These are phyloP conservation scores for Tethea ocularis DNA, from an alignment of 2,888 invertebrate genomes.

Conservation along the genomic window DNA sequence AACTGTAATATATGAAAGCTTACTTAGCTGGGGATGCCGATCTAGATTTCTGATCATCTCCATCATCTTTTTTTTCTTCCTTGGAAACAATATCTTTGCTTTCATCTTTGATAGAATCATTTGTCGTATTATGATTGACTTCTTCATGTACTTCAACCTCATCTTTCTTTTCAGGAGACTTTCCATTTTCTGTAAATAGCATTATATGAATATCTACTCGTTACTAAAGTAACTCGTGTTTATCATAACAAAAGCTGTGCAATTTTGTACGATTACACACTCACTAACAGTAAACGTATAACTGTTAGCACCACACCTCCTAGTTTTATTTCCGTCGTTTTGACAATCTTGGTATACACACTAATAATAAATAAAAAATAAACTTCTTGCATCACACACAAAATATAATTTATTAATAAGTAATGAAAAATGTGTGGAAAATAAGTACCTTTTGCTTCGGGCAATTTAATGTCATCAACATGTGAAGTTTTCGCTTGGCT, in stretches of 20 bases:
- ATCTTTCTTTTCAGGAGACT: constrained; percentile 73
- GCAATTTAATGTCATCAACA: constrained; percentile 62
- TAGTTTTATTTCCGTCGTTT: no score
- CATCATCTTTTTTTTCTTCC: constrained; percentile 60
- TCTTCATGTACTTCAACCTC: constrained; percentile 68
- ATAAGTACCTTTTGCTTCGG: constrained; percentile 72
- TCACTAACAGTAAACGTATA: no score
- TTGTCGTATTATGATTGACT: constrained; percentile 52
- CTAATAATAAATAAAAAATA: background rate
- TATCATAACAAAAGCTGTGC: no score
- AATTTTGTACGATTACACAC: no score
- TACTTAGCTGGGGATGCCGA: constrained; percentile 75
- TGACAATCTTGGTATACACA: no score
- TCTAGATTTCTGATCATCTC: constrained; percentile 61
- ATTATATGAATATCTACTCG: background rate
- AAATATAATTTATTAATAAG: no score
- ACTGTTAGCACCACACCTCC: no score
- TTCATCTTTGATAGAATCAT: constrained; percentile 58
- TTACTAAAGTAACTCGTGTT: no score
- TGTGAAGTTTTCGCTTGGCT: constrained; percentile 51
- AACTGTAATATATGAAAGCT: constrained; percentile 19
- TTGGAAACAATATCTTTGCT: constrained; percentile 53
- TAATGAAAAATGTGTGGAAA: background rate
- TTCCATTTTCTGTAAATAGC: constrained; percentile 66
- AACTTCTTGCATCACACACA: background rate